Percentiles rank a stretch among this genome's conserved stretches.
Conservation (phyloP, 2,113 vertebrate species). For the Chaetura pelagica region DNA sequence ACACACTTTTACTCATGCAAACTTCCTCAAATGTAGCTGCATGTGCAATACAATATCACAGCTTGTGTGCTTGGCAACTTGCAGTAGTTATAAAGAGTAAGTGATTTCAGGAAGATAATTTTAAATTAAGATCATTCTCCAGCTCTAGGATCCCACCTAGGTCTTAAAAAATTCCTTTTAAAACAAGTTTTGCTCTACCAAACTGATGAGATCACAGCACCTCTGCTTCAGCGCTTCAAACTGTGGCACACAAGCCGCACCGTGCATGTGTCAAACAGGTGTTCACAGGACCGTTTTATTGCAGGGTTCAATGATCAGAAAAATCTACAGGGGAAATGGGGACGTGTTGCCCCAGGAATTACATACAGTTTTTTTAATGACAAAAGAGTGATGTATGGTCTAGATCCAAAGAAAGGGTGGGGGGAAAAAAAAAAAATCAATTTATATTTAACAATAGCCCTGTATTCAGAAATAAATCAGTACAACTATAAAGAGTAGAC, state of each 20-base stretch:
- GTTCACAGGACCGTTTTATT: constrained; percentile 34
- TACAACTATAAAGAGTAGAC: not conserved
- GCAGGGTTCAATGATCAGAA: constrained; percentile 53
- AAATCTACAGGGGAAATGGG: constrained; percentile 45
- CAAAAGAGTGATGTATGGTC: constrained; percentile 19
- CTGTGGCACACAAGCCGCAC: not conserved
- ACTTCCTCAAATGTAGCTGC: not conserved
- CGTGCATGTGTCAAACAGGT: constrained; percentile 50
- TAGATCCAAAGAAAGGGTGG: not conserved
- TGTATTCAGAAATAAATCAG: constrained; percentile 52
- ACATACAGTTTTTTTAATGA: not conserved
- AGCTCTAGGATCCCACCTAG: not conserved
- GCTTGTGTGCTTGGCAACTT: not conserved
- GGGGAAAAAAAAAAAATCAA: not conserved
- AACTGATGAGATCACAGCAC: constrained; percentile 18
- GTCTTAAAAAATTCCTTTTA: not conserved
- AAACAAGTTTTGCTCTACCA: not conserved
- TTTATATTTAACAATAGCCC: constrained; percentile 12
- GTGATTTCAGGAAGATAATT: not conserved
- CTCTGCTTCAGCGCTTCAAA: not conserved
- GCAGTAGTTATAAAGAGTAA: not conserved
- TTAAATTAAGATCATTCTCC: not conserved
- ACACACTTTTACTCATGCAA: not conserved
- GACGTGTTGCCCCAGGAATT: constrained; percentile 51
- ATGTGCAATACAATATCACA: not conserved